These are phyloP conservation scores for Copidosoma floridanum DNA, from an alignment of 1,140 invertebrate genomes.

Conservation along the genomic window DNA sequence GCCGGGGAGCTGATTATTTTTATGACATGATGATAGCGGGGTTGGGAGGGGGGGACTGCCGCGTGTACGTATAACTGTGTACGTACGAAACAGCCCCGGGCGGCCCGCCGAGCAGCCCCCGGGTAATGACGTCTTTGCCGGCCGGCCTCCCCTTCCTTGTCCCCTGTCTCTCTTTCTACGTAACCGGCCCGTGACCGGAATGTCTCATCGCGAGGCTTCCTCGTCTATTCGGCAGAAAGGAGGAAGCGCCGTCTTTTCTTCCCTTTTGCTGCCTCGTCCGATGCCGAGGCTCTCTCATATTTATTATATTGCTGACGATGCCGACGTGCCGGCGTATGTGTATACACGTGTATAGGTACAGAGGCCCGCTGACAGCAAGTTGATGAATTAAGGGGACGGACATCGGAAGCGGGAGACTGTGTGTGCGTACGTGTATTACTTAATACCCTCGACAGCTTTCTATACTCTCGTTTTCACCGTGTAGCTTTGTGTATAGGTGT, in stretches of 20 bases:
- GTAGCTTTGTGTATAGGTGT: too few relatives aligned
- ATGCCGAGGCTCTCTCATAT: too few relatives aligned
- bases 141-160: constrained; percentile 11
- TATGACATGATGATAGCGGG: constrained; percentile 52
- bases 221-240: background rate
- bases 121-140: constrained; percentile 37
- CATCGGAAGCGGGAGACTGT: background rate
- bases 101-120: background rate
- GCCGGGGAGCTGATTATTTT: constrained; percentile 53
- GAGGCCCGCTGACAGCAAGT: constrained; percentile 22
- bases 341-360: background rate
- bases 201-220: constrained; percentile 36
- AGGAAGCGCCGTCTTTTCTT: constrained; percentile 33
- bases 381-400: constrained; percentile 38
- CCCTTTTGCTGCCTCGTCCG: constrained; percentile 29
- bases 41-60: constrained; percentile 43
- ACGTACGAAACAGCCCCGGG: too few relatives aligned
- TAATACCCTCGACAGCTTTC: too few relatives aligned
- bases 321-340: too few relatives aligned
- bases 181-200: constrained; percentile 54
- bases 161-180: constrained; percentile 30
- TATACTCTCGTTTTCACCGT: too few relatives aligned
- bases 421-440: too few relatives aligned
- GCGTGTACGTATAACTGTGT: too few relatives aligned
- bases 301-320: too few relatives aligned